These are phyloP conservation scores for Ctenopoma kingsleyae DNA, from an alignment of 2,797 vertebrate species.

Conservation along the genomic window DNA sequence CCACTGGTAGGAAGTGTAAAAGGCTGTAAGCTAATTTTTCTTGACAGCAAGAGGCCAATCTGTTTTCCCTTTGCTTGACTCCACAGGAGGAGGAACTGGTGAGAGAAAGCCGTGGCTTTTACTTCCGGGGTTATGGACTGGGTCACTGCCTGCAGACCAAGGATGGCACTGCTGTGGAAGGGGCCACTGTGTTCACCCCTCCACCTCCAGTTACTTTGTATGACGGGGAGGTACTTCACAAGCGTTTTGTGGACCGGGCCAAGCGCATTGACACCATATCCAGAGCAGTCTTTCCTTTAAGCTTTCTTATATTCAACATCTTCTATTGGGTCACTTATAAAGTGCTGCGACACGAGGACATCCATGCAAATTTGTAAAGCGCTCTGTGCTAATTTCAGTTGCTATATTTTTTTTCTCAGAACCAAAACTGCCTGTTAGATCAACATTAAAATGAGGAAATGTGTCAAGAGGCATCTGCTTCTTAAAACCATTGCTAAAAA, in stretches of 20 bases:
- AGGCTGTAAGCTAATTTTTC: conserved; percentile 43
- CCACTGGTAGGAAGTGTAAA: conserved; percentile 36
- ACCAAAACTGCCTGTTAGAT: conserved; percentile 82
- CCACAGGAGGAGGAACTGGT: conserved; percentile 91
- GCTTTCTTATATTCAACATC: conserved; percentile 95
- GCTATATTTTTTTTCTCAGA: conserved; percentile 52
- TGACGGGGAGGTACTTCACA: conserved; percentile 83
- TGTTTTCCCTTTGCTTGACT: conserved; percentile 58
- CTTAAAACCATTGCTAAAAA: conserved; percentile 67
- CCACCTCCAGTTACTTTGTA: conserved; percentile 78
- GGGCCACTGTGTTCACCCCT: conserved; percentile 77
- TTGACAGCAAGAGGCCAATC: conserved; percentile 56
- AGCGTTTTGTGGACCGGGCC: conserved; percentile 89
- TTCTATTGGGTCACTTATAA: conserved; percentile 98
- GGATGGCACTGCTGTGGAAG: conserved; percentile 82
- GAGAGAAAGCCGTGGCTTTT: conserved; percentile 89
- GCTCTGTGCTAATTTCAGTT: conserved; percentile 19
- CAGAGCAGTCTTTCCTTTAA: conserved; percentile 91
- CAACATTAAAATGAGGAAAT: conserved; percentile 66
- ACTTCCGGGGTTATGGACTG: conserved; percentile 91
- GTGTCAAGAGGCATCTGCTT: conserved; percentile 60
- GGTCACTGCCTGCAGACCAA: conserved; percentile 90
- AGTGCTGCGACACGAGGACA: conserved; percentile 92
- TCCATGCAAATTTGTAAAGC: conserved; percentile 88
- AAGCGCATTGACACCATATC: conserved; percentile 95